These are phyloP conservation scores for Ryuthela nishihirai DNA, from an alignment of 2,888 invertebrate species.

Conservation along the genomic window DNA sequence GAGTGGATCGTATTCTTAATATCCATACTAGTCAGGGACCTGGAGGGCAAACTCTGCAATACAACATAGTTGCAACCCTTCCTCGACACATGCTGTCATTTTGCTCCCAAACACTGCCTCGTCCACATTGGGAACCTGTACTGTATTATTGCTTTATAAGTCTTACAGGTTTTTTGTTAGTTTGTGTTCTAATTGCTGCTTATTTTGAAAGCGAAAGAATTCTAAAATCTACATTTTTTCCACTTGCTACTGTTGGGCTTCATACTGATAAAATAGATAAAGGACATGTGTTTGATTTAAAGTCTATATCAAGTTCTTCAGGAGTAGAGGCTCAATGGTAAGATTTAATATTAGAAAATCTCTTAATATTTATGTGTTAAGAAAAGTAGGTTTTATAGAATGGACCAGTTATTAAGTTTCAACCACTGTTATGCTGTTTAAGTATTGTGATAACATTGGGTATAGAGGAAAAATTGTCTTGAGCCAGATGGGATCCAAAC, in stretches of 20 bases:
- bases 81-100: constrained; percentile 62
- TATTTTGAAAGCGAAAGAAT: constrained; percentile 58
- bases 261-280: constrained; percentile 29
- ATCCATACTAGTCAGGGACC: constrained; percentile 45
- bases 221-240: constrained; percentile 23
- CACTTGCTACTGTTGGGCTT: constrained; percentile 26
- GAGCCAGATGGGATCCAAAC: too few species aligned
- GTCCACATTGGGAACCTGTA: constrained; percentile 72
- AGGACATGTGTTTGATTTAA: constrained; percentile 36
- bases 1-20: constrained; percentile 63
- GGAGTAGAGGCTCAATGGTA: too few species aligned
- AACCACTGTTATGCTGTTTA: too few species aligned
- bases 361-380: too few species aligned
- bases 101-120: constrained; percentile 65
- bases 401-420: too few species aligned
- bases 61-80: constrained; percentile 65
- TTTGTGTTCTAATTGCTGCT: constrained; percentile 64
- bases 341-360: too few species aligned
- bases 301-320: too few species aligned
- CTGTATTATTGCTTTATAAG: constrained; percentile 63
- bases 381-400: too few species aligned
- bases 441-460: too few species aligned
- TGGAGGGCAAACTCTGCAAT: constrained; percentile 56
- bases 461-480: too few species aligned
- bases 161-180: constrained; percentile 61